Percentiles rank a stretch among this genome's conserved stretches.
Conservation (phyloP, 2,888 invertebrate species). For the Onthophagus sagittarius region DNA sequence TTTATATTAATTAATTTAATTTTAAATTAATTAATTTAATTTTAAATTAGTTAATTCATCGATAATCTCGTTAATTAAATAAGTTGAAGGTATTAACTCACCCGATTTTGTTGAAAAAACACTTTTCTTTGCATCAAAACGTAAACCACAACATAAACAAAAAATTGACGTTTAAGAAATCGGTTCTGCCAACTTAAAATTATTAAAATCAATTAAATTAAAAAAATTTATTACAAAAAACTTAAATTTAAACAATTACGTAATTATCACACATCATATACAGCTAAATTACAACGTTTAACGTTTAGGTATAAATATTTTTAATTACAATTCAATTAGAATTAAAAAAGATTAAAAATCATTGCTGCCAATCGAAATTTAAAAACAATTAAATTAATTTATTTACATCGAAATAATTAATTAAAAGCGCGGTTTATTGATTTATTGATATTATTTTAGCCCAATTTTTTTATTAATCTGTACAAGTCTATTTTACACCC, state of each 20-base stretch:
- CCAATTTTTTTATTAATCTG: constrained; percentile 11
- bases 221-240: background rate
- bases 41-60: no score
- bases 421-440: background rate
- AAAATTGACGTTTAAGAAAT: no score
- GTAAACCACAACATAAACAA: no score
- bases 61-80: no score
- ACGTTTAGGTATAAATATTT: no score
- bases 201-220: background rate
- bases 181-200: no score
- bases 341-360: background rate
- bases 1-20: no score
- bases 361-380: background rate
- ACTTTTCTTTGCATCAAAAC: no score
- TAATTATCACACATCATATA: background rate
- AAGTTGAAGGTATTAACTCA: no score
- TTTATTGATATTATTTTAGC: background rate
- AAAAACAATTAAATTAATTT: background rate
- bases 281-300: background rate
- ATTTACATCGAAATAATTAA: background rate
- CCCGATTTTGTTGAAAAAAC: no score
- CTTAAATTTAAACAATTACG: background rate
- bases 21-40: no score
- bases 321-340: background rate
- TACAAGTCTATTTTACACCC: constrained; percentile 30